Conservation (phyloP, 2,797 vertebrate species). For the Champsocephalus esox region DNA sequence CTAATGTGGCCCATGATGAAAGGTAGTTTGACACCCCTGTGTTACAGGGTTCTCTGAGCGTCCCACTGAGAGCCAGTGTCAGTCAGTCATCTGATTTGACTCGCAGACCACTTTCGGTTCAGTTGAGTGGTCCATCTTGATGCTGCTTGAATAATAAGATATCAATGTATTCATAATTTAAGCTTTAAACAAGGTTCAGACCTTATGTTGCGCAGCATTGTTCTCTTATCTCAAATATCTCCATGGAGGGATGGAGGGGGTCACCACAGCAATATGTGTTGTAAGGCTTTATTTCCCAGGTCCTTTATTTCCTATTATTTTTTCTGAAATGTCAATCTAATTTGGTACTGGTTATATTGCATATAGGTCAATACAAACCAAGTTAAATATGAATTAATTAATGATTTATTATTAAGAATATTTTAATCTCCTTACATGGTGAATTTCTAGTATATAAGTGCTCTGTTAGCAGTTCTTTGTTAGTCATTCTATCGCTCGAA, state of each 20-base stretch:
- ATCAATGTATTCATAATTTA: background rate
- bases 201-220: background rate
- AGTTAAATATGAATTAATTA: background rate
- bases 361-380: background rate
- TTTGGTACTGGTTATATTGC: background rate
- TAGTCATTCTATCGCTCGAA: too few species aligned
- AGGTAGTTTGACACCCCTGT: background rate
- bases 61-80: constrained; percentile 41
- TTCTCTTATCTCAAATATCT: background rate
- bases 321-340: background rate
- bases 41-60: constrained; percentile 41
- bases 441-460: background rate
- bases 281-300: background rate
- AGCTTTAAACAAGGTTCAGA: background rate
- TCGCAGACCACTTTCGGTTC: constrained; percentile 13
- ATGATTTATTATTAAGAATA: background rate
- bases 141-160: background rate
- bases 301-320: background rate
- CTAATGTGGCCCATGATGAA: too few species aligned
- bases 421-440: background rate
- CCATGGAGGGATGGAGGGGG: background rate
- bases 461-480: too few species aligned
- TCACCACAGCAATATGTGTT: background rate
- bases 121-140: background rate
- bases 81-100: constrained; percentile 48